Evolutionary conservation across 2,888 invertebrate genomes (phyloP), one percentile per base, ranked within the genome.

Genomic region (Caenorhabditis japonica): DNA sequence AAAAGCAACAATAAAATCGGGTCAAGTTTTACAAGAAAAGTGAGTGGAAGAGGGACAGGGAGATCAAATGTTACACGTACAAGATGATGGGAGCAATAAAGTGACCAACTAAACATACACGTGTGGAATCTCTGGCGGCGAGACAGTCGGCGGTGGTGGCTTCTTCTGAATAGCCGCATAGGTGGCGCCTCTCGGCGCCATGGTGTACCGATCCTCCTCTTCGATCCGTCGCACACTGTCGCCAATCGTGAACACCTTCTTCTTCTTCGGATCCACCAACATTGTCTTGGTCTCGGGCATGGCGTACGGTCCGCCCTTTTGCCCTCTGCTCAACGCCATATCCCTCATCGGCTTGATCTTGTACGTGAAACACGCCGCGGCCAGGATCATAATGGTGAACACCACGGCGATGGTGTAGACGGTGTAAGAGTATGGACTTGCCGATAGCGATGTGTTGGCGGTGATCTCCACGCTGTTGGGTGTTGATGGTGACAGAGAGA

Each of bases 231-330:
- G 17, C 4, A 55, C 46, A 33, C 39, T 46, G 25, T 46, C 39
- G 23, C 53, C 68, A n/a, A 60, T 55, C 7, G 69, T 69, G 53
- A 47, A 69, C 53, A 69, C 69, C 39, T 56, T 66, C 41, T 61
- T 49, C 30, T 30, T 10, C 7, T 5, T 5, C 4, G 33, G 41
- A n/a, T 53, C 36, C 2, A 70, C 25, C 44, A 70, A 33, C 70
- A 56, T 56, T 21, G 61, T 47, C 13, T 61, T 61, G 3, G 41
- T 44, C 46, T 56, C 56, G 8, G 60, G 55, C 43, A 49, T 36
- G 8, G 34, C 33, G 19, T 44, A 58, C 12, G 61, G 71, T 21
- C 38, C 27, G 3, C 44, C 58, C 3, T 33, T 23, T 25, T 36
- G 52, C 27, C 59, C 49, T 10, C 69, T 52, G 2, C 43, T 30